phyloP scores from a whole-genome alignment of 2,888 invertebrate species.

The Crematogaster levior region DNA sequence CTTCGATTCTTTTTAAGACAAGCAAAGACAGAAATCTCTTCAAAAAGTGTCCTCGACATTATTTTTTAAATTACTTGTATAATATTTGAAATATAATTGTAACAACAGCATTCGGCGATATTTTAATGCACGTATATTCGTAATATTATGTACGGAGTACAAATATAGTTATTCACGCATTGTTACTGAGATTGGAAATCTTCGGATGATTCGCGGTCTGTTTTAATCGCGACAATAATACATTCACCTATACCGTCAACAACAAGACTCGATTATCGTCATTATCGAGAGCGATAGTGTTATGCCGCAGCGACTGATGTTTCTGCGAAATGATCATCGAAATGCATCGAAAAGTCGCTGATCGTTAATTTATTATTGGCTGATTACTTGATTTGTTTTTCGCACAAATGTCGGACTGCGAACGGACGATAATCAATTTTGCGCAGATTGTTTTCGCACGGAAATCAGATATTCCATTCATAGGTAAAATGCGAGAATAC shows the following conservation, averaged over 20 bases:
- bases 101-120: neutral
- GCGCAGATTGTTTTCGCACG: conserved; percentile 13
- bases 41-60: neutral
- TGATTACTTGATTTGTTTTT: conserved; percentile 21
- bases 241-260: conserved; percentile 15
- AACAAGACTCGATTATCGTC: conserved; percentile 54
- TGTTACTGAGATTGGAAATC: conserved; percentile 10
- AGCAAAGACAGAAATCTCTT: neutral
- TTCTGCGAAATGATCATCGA: conserved; percentile 29
- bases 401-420: conserved; percentile 8
- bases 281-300: conserved; percentile 49
- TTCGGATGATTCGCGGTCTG: conserved; percentile 40
- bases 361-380: conserved; percentile 53
- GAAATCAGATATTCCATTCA: conserved; percentile 14
- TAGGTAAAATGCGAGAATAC: conserved; percentile 3
- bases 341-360: conserved; percentile 48
- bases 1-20: neutral
- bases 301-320: neutral
- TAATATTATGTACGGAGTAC: neutral
- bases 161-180: neutral
- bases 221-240: conserved; percentile 49
- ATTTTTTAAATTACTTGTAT: neutral
- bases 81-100: conserved; percentile 7
- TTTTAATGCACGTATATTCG: neutral
- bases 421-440: conserved; percentile 15